phyloP scores from a whole-genome alignment of 1,140 invertebrate species.

The Megalonaias nervosa region DNA sequence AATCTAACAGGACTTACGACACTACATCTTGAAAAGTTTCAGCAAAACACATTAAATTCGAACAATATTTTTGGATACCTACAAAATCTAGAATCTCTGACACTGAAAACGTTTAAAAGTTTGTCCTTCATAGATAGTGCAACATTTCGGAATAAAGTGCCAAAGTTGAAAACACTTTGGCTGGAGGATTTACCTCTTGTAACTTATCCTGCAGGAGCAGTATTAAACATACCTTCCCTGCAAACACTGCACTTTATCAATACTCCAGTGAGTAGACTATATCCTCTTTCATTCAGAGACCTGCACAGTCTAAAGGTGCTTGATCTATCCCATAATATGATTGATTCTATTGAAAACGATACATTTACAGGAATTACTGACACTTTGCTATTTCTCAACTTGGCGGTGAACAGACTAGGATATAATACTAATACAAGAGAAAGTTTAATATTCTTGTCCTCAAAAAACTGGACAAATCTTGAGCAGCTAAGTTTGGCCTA shows the following conservation, averaged over 20 bases:
- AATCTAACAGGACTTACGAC: too few species aligned
- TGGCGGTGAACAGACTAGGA: conserved; percentile 93
- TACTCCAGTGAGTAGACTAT: conserved; percentile 31
- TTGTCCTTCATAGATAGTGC: conserved; percentile 11
- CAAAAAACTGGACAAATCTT: conserved; percentile 36
- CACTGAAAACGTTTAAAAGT: conserved; percentile 28
- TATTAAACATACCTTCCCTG: conserved; percentile 29
- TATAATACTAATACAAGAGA: conserved; percentile 72
- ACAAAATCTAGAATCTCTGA: conserved; percentile 29
- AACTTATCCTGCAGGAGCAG: conserved; percentile 28
- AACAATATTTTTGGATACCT: too few species aligned
- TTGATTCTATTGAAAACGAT: conserved; percentile 80
- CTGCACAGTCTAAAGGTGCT: conserved; percentile 43
- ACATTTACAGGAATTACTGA: conserved; percentile 87
- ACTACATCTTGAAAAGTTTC: too few species aligned
- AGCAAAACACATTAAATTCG: too few species aligned
- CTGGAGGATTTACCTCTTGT: conserved; percentile 30
- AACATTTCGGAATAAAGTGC: conserved; percentile 28
- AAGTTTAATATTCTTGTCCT: conserved; percentile 80
- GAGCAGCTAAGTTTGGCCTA: conserved; percentile 91
- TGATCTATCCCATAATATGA: conserved; percentile 85
- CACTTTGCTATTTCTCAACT: conserved; percentile 89
- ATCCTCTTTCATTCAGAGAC: conserved; percentile 27
- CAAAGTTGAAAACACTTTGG: conserved; percentile 37
- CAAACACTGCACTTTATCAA: conserved; percentile 28